Evolutionary conservation across 2,113 vertebrate species (phyloP).

Genomic region (Cheirogaleus medius): DNA sequence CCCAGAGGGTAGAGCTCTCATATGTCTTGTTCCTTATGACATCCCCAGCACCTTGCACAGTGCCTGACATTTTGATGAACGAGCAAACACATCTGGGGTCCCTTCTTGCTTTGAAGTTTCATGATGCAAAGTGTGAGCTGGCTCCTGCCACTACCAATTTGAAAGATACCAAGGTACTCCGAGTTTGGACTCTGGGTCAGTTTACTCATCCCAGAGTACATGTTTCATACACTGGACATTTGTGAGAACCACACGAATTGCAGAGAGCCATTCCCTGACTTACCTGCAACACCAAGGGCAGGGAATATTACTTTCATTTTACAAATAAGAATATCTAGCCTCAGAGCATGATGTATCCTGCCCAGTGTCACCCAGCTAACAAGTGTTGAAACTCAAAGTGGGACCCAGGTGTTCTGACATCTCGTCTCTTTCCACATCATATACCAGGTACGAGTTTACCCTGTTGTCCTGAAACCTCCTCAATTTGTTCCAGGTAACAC

Average conservation of each 20-base stretch:
- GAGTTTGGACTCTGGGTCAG: background rate
- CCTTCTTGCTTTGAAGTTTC: background rate
- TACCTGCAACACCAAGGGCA: background rate
- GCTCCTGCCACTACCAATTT: background rate
- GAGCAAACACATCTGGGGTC: background rate
- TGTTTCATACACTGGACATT: background rate
- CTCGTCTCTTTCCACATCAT: background rate
- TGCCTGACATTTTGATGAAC: background rate
- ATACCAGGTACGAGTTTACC: background rate
- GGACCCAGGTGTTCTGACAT: too few species aligned
- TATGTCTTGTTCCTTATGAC: background rate
- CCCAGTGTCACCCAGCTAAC: background rate
- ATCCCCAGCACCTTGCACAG: background rate
- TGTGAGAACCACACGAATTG: background rate
- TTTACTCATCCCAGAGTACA: background rate
- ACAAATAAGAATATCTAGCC: background rate
- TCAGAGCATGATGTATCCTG: rapidly evolving
- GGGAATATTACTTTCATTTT: background rate
- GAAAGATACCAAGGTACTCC: background rate
- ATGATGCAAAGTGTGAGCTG: background rate
- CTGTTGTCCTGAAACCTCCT: background rate
- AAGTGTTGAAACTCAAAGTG: rapidly evolving
- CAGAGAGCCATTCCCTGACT: background rate
- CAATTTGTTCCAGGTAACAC: too few species aligned
- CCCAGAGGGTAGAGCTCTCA: rapidly evolving